Conservation (phyloP, 1,140 invertebrate species). For the Drosophila carrolli region DNA sequence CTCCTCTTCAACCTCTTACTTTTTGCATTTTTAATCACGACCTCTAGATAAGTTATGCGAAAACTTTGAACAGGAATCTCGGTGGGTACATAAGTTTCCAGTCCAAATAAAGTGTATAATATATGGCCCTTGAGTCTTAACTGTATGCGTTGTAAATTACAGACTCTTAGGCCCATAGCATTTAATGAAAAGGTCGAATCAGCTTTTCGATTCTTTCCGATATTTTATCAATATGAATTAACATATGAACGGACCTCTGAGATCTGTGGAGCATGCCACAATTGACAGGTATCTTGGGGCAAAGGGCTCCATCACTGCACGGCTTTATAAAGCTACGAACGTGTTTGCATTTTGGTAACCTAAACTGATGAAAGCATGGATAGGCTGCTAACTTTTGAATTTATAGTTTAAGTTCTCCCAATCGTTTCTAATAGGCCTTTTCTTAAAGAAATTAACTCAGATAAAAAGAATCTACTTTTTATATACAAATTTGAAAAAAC, state of each 20-base stretch:
- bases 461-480: too few species aligned
- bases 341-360: slow-evolving; percentile 2
- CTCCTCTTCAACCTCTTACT: slow-evolving; percentile 32
- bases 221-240: slow-evolving; percentile 64
- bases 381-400: slow-evolving; percentile 18
- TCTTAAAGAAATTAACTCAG: neutral
- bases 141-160: slow-evolving; percentile 79
- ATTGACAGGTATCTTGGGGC: slow-evolving; percentile 48
- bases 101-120: slow-evolving; percentile 68
- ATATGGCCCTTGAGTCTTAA: slow-evolving; percentile 62
- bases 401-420: slow-evolving; percentile 11
- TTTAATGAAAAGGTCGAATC: slow-evolving; percentile 55
- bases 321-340: slow-evolving; percentile 19
- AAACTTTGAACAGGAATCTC: slow-evolving; percentile 18
- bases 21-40: slow-evolving; percentile 72
- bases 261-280: slow-evolving; percentile 60
- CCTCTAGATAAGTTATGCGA: slow-evolving; percentile 68
- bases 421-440: neutral
- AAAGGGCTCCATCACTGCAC: neutral
- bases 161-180: slow-evolving; percentile 37
- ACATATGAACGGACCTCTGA: slow-evolving; percentile 70
- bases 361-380: slow-evolving; percentile 14
- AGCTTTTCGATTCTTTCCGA: slow-evolving; percentile 23
- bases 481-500: too few species aligned
- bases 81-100: slow-evolving; percentile 44